Conservation (phyloP, 2,113 vertebrate genomes). For the Callocephalon fimbriatum region DNA sequence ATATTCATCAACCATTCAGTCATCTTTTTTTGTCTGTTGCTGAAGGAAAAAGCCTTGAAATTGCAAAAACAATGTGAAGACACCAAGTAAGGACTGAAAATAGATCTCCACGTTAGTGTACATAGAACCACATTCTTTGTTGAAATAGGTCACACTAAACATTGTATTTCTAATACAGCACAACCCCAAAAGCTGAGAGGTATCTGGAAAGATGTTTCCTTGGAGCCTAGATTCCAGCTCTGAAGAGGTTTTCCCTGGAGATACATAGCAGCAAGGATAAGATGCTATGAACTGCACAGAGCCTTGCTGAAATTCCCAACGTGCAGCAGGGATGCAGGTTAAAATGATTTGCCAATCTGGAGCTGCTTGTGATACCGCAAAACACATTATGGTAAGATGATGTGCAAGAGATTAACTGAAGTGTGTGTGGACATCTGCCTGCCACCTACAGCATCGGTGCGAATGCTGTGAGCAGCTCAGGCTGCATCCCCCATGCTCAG, state of each 20-base stretch:
- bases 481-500: neutral
- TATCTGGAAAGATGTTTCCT: neutral
- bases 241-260: neutral
- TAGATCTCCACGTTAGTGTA: neutral
- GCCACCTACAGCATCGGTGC: accelerated
- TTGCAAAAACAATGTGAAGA: neutral
- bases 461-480: neutral
- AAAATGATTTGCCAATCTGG: neutral
- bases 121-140: neutral
- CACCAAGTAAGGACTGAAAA: neutral
- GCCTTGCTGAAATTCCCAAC: neutral
- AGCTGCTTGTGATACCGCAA: neutral
- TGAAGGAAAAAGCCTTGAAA: neutral
- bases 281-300: neutral
- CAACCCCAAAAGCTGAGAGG: neutral
- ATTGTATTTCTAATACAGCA: neutral
- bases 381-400: neutral
- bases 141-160: neutral
- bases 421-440: neutral
- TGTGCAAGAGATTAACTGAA: neutral
- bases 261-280: neutral
- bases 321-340: neutral
- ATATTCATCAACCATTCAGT: neutral
- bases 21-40: neutral
- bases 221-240: neutral